Evolutionary conservation across 2,113 vertebrate genomes (phyloP), one percentile per base, ranked within the genome.

Genomic region (Copsychus sechellarum): DNA sequence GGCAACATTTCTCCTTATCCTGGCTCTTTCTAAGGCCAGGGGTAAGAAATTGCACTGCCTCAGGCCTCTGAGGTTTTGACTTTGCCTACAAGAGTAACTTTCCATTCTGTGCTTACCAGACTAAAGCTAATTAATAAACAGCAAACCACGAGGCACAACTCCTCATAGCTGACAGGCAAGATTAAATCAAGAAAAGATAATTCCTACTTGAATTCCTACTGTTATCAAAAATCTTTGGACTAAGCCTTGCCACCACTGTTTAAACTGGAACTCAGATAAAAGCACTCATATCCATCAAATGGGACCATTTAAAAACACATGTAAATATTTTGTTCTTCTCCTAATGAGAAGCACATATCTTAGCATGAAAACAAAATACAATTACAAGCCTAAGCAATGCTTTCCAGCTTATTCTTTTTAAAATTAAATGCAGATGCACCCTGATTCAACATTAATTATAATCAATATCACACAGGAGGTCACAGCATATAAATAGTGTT

Each of bases 351-450:
- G 25, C 1, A 79, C 6, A 42, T 53, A 79, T 80, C 45, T 56
- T 40, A 80, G 50, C 34, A 77, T 13, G 50, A 86, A 92, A 90
- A 82, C 33, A 65, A 85, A 88, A n/a, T 42, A 56, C 22, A 72
- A 14, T 65, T 82, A 36, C 0, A 5, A 72, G 23, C 17, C 18
- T 26, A 64, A 69, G 36, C 5, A 80, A 88, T 47, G 25, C 2
- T 61, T 81, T 57, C 82, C 66, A 76, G 43, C 38, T 61, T 45
- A 76, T 87, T 78, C 33, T 74, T 95, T 86, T 66, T 17, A 19
- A 81, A 91, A 95, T 71, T 4, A 94, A 86, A 88, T 45, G 16
- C 91, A 96, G 58, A 92, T 54, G 69, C 20, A 91, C 12, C 12
- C 18, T 58, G 65, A 80, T 77, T 83, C 67, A 66, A 83, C 38